These are phyloP conservation scores for Streptopelia turtur DNA, from an alignment of 2,797 vertebrate species.

Conservation along the genomic window DNA sequence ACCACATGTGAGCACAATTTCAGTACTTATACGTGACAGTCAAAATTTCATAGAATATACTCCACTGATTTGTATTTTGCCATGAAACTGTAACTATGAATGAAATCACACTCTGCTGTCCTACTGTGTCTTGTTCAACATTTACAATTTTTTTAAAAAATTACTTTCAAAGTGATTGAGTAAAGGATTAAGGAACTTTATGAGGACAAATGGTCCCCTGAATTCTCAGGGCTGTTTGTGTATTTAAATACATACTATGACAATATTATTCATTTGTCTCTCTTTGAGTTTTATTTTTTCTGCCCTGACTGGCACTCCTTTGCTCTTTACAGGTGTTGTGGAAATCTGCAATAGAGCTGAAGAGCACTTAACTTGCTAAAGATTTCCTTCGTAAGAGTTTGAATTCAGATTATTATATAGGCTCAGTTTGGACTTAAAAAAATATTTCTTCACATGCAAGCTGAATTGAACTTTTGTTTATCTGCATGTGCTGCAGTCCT, in stretches of 20 bases:
- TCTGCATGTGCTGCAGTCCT: background rate
- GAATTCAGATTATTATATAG: background rate
- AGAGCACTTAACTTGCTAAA: background rate
- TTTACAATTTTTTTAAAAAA: background rate
- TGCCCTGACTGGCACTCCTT: background rate
- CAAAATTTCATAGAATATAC: background rate
- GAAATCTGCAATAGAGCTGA: background rate
- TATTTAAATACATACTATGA: background rate
- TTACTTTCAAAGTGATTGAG: background rate
- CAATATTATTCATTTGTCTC: background rate
- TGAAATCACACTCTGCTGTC: background rate
- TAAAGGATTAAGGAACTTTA: background rate
- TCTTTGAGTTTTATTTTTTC: background rate
- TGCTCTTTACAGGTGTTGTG: background rate
- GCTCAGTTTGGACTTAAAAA: background rate
- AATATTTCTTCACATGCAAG: background rate
- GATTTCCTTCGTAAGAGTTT: background rate
- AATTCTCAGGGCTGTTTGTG: background rate
- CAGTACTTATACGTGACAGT: background rate
- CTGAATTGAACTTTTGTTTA: background rate
- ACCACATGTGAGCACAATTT: background rate
- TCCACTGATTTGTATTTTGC: background rate
- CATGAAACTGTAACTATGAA: background rate
- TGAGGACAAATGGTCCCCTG: background rate
- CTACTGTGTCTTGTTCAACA: background rate